Base-by-base conservation (phyloP, 2,113 vertebrate genomes). In the Fregetta grallaria region DNA sequence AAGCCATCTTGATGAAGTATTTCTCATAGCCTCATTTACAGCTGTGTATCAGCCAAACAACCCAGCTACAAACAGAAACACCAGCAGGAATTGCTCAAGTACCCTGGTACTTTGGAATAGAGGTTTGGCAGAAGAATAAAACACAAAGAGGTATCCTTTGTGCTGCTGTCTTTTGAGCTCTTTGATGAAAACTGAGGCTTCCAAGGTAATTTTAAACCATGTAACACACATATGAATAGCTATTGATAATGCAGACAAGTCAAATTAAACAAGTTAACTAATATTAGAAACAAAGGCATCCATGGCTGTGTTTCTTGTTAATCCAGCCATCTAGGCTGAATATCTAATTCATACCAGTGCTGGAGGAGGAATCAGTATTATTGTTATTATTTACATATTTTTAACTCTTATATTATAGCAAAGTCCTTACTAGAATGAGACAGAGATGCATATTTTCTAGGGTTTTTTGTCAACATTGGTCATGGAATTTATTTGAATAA, bases 21-120 rank as follows among this genome's bases (percentile, higher is more conserved):
- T 96, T 93, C 62, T 94, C 88, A 67, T 29, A 77, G 75, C 85
- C 78, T 94, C 93, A 80, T 96, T 96, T 96, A 80, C 90, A 96
- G 68, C 90, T 88, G 85, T 11, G 38, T 36, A 27, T 53, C 87
- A 88, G 96, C 96, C 95, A 96, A 89, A 93, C 52, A 86, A 67
- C 89, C 76, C 55, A 82, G 59, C 86, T 58, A 87, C 91, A 76
- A 95, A 90, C 72, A 93, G 72, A 87, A 89, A 85, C 70, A 82
- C 89, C 55, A 87, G 32, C 84, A 80, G 91, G 87, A 95, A 75
- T 50, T 76, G 77, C 59, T 73, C 68, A 94, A 92, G 82, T 42
- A 73, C 34, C n/a, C 67, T 36, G 36, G 44, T 90, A 87, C 59
- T 89, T 85, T n/a, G 78, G 66, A 75, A 86, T 22, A 0, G 3